A percentile compares a stretch with the other conserved stretches of the same genome.
These are phyloP conservation scores for Drosophila prolongata DNA, from an alignment of 2,888 invertebrate genomes.

Conservation along the genomic window DNA sequence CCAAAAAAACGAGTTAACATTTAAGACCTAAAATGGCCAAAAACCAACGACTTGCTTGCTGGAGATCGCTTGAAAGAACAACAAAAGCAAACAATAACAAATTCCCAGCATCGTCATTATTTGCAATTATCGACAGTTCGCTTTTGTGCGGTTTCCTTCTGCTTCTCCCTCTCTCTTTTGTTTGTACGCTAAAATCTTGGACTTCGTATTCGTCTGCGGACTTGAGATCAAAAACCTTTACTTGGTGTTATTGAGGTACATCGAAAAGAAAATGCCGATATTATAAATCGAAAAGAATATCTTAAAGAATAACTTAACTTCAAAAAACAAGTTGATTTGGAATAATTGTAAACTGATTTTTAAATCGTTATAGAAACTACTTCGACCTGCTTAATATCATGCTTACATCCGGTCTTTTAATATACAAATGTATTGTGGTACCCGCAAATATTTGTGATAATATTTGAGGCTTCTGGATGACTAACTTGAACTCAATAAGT, in stretches of 20 bases:
- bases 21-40: constrained; percentile 75
- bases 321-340: neutral
- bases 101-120: constrained; percentile 70
- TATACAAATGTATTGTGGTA: too few species aligned
- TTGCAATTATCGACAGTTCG: constrained; percentile 77
- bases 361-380: neutral
- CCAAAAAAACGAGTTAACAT: constrained; percentile 72
- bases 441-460: too few species aligned
- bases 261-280: constrained; percentile 1
- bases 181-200: constrained; percentile 58
- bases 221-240: constrained; percentile 79
- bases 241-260: constrained; percentile 24
- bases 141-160: constrained; percentile 62
- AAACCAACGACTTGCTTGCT: constrained; percentile 31
- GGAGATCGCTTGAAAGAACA: constrained; percentile 42
- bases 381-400: too few species aligned
- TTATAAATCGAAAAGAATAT: neutral
- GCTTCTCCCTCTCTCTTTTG: constrained; percentile 28
- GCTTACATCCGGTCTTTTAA: too few species aligned
- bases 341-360: neutral
- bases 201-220: constrained; percentile 38
- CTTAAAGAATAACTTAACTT: neutral
- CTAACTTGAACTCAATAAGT: too few species aligned
- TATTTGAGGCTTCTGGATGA: too few species aligned
- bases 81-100: constrained; percentile 48